phyloP scores from a whole-genome alignment of 2,888 invertebrate species.

The Cerastoderma edule region DNA sequence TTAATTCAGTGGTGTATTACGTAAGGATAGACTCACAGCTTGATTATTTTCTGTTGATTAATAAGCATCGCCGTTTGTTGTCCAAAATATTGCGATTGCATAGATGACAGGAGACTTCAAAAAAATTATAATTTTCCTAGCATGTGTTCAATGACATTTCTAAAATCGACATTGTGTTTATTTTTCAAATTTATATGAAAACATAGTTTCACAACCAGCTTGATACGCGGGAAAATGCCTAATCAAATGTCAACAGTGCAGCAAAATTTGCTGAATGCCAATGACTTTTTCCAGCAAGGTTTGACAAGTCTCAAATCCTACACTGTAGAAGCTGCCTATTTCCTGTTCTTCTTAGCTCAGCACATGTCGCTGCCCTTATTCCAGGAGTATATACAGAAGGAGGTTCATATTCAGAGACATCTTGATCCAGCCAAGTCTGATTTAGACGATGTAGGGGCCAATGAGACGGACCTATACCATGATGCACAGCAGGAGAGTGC shows the following conservation, averaged over 20 bases:
- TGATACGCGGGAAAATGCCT: background rate
- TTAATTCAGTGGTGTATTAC: no score
- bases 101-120: no score
- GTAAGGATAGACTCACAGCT: no score
- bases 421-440: constrained; percentile 40
- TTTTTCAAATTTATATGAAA: no score
- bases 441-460: constrained; percentile 40
- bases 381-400: constrained; percentile 77
- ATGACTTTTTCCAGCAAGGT: constrained; percentile 39
- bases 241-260: background rate
- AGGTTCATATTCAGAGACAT: constrained; percentile 66
- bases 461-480: constrained; percentile 57
- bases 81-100: background rate
- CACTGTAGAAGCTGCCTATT: constrained; percentile 77
- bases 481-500: constrained; percentile 76
- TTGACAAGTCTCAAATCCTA: constrained; percentile 64
- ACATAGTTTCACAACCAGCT: no score
- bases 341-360: constrained; percentile 75
- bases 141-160: no score
- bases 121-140: no score
- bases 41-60: no score
- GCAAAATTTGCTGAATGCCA: constrained; percentile 26
- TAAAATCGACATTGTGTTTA: no score
- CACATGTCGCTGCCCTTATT: constrained; percentile 80
- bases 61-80: no score